Evolutionary conservation across 2,888 invertebrate species (phyloP).

Genomic region (Melipona beecheii): DNA sequence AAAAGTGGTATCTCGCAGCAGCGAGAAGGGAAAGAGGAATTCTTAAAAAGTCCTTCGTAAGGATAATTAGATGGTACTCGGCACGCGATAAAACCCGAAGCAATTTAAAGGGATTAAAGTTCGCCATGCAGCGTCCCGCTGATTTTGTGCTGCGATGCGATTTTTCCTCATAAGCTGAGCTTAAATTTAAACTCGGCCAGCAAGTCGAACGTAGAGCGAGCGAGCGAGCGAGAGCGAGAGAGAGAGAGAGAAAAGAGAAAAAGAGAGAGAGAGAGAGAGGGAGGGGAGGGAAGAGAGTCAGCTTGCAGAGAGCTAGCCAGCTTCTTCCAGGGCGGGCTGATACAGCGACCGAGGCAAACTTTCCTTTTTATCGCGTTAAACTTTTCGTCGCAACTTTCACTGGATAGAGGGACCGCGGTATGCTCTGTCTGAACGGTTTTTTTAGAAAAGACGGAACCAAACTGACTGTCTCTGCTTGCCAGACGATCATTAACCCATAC

Average conservation of each 20-base stretch:
- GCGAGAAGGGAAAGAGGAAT: constrained; percentile 1
- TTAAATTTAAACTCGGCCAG: constrained; percentile 59
- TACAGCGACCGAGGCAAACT: constrained; percentile 42
- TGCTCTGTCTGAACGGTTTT: constrained; percentile 12
- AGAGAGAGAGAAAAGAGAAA: too few relatives aligned
- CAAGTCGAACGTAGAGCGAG: constrained; percentile 11
- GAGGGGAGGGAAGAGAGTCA: too few relatives aligned
- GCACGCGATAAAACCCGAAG: constrained; percentile 25
- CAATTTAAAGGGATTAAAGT: constrained; percentile 44
- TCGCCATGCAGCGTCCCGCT: constrained; percentile 18
- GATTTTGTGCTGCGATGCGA: constrained; percentile 34
- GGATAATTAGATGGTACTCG: constrained; percentile 35
- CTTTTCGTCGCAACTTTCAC: constrained; percentile 43
- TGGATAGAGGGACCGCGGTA: constrained; percentile 6
- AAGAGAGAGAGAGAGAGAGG: too few relatives aligned
- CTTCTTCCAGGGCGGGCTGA: constrained; percentile 39
- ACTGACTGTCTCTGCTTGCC: not conserved
- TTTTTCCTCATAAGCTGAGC: constrained; percentile 46
- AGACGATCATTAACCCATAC: constrained; percentile 20
- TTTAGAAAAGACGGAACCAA: constrained; percentile 1
- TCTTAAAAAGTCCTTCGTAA: not conserved
- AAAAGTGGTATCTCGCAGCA: constrained; percentile 5
- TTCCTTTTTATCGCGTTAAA: constrained; percentile 56
- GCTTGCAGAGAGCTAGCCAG: constrained; percentile 27
- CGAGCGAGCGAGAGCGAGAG: too few relatives aligned